These are phyloP conservation scores for Cinara cedri DNA, from an alignment of 2,888 invertebrate genomes.

Conservation along the genomic window DNA sequence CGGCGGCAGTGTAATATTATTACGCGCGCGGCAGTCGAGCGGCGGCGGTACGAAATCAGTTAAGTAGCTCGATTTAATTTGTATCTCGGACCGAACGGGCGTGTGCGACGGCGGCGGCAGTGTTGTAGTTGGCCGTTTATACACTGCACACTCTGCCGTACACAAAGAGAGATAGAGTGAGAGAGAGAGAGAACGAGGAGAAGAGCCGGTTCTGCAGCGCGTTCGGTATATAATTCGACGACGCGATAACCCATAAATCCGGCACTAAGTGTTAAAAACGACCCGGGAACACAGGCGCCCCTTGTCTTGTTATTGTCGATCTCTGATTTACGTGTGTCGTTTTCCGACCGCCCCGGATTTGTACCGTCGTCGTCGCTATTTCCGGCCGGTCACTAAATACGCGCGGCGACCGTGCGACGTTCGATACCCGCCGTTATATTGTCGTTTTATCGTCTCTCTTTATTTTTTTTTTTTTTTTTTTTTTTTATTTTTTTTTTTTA, in stretches of 20 bases:
- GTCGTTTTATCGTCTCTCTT: background rate
- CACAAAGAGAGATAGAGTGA: no score
- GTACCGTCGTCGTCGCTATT: background rate
- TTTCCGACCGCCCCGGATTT: constrained; percentile 10
- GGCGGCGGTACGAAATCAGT: constrained; percentile 38
- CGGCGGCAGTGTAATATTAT: no score
- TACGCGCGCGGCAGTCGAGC: no score
- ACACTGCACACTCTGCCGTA: no score
- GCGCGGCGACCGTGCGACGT: background rate
- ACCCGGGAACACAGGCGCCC: constrained; percentile 55
- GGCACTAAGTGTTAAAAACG: constrained; percentile 54
- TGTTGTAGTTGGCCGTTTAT: no score
- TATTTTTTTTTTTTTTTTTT: constrained; percentile 12
- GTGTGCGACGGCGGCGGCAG: background rate
- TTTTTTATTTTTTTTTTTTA: background rate
- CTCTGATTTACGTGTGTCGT: constrained; percentile 50
- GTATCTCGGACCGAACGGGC: constrained; percentile 37
- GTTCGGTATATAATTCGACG: constrained; percentile 37
- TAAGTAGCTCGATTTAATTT: constrained; percentile 54
- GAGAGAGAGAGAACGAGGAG: background rate
- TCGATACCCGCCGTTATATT: background rate
- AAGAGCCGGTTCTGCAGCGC: background rate
- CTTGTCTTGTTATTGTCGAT: constrained; percentile 56
- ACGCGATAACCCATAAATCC: constrained; percentile 49
- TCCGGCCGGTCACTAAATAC: constrained; percentile 42